Conservation (phyloP, 1,140 invertebrate species). For the Tetramorium simillimum region DNA sequence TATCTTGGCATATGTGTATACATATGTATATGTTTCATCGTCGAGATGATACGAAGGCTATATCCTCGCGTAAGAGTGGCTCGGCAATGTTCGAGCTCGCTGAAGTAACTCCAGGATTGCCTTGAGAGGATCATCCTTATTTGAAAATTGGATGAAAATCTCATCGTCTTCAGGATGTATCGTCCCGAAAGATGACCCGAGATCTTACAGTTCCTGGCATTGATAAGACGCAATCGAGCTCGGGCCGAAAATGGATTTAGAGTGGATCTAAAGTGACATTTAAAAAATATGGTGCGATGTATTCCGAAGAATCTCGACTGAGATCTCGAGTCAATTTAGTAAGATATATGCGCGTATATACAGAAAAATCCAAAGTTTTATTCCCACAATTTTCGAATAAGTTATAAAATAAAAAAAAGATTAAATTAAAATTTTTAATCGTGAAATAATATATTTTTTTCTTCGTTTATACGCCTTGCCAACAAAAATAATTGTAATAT, state of each 20-base stretch:
- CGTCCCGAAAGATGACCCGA: conserved; percentile 14
- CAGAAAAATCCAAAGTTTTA: neutral
- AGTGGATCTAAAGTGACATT: conserved; percentile 20
- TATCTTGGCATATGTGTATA: neutral
- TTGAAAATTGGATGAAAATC: conserved; percentile 43
- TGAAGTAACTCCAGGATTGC: conserved; percentile 49
- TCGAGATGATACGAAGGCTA: neutral
- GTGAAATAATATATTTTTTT: too few relatives aligned
- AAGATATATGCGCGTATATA: neutral
- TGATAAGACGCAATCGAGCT: conserved; percentile 47
- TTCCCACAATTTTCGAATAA: neutral
- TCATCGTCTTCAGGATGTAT: neutral
- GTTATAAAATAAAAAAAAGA: neutral
- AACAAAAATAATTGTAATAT: neutral
- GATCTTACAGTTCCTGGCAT: neutral
- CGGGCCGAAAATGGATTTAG: conserved; percentile 18
- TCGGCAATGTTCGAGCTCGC: conserved; percentile 42
- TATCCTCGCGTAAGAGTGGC: conserved; percentile 24
- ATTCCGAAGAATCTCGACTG: neutral
- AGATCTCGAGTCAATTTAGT: neutral
- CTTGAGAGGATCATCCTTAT: conserved; percentile 59
- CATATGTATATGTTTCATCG: conserved; percentile 4
- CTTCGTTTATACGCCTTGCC: too few relatives aligned
- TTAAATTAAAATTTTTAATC: too few relatives aligned
- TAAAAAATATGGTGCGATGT: conserved; percentile 30